A percentile compares a stretch with the other conserved stretches of the same genome.
phyloP scores from a whole-genome alignment of 2,113 vertebrate genomes.

The Gavialis gangeticus region DNA sequence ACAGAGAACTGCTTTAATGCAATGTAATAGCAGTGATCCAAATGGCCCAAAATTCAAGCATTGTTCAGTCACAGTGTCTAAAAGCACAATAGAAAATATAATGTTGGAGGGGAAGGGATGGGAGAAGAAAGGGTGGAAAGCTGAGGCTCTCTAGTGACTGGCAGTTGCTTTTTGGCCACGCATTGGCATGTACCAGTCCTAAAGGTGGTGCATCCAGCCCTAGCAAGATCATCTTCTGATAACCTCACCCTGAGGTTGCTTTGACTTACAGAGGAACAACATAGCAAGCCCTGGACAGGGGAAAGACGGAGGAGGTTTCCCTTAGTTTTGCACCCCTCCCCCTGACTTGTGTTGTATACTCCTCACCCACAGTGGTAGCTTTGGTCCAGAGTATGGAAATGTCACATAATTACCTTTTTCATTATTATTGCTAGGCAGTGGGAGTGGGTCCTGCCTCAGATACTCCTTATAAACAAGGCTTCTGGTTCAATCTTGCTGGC shows the following conservation, averaged over 20 bases:
- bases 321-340: accelerated
- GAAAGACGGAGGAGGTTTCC: not conserved
- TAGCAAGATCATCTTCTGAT: not conserved
- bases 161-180: not conserved
- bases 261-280: not conserved
- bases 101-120: not conserved
- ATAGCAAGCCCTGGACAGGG: accelerated
- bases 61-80: accelerated
- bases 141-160: not conserved
- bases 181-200: not conserved
- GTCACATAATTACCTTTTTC: not conserved
- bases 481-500: not conserved
- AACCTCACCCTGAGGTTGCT: not conserved
- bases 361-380: not conserved
- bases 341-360: accelerated
- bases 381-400: not conserved
- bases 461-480: not conserved
- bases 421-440: not conserved
- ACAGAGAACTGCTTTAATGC: not conserved
- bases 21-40: accelerated
- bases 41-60: not conserved
- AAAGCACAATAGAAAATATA: not conserved
- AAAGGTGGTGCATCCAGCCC: not conserved
- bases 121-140: not conserved
- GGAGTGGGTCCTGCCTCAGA: not conserved